Percentiles rank a stretch among this genome's conserved stretches.
phyloP scores from a whole-genome alignment of 2,888 invertebrate species.

The Parnassius glacialis region DNA sequence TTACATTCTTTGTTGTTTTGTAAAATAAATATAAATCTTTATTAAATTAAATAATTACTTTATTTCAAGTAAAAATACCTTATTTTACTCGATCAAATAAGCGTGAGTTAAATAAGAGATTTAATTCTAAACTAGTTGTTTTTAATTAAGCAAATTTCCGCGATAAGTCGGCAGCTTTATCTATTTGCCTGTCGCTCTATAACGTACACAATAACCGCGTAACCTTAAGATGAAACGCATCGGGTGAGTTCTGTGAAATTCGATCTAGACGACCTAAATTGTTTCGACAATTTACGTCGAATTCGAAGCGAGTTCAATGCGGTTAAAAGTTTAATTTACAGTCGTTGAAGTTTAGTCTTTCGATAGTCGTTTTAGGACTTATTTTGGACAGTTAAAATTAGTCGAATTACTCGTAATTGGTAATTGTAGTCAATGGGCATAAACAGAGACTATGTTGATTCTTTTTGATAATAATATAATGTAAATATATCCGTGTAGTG shows the following conservation, averaged over 20 bases:
- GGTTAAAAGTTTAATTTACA: constrained; percentile 10
- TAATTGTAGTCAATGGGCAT: not conserved
- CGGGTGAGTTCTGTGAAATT: constrained; percentile 15
- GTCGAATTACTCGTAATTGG: not conserved
- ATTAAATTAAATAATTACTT: too few species aligned
- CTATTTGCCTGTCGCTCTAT: not conserved
- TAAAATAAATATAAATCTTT: too few species aligned
- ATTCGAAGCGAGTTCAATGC: not conserved
- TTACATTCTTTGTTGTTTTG: not conserved
- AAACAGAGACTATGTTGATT: not conserved
- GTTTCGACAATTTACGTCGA: constrained; percentile 13
- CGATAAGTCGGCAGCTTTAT: constrained; percentile 4
- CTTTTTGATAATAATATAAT: not conserved
- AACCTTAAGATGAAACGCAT: constrained; percentile 10
- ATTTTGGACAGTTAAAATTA: not conserved
- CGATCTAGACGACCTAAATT: constrained; percentile 19
- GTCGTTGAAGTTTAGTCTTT: not conserved
- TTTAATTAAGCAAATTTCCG: constrained; percentile 5
- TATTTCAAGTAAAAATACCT: too few species aligned
- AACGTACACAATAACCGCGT: not conserved
- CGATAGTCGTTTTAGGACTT: not conserved
- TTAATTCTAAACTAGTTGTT: not conserved
- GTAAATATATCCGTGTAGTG: too few species aligned
- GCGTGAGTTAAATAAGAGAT: too few species aligned
- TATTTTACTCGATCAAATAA: too few species aligned